Base-by-base conservation (phyloP, 2,113 vertebrate species). In the Alethe castanea region DNA sequence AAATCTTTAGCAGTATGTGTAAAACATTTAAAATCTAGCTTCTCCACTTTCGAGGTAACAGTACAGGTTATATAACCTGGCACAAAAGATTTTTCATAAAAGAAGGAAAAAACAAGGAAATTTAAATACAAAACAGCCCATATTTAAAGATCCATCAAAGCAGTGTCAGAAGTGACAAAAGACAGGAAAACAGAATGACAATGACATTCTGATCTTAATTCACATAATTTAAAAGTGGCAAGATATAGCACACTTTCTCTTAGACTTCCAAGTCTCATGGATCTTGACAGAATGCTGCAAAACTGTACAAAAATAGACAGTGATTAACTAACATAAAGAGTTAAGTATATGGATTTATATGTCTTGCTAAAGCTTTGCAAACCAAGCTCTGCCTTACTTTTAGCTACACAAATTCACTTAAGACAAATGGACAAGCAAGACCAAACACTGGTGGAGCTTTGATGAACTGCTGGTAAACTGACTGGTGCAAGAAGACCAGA, bases 141-240 rank as follows among this genome's bases (percentile, higher is more conserved):
- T 92, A 92, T 88, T 94, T 88, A 88, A 96, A 93, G 85, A 95
- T n/a, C 33, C 64, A 93, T 96, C 82, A 94, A 90, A 79, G 72
- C 57, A 71, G 48, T 61, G 90, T 93, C 92, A 96, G 71, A 92
- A 90, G 28, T 86, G 85, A 95, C 72, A 94, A 52, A 92, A 86
- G 79, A 60, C 0, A 40, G 56, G 64, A 90, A 97, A 97, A 92
- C 14, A 94, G 38, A 95, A 81, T 65, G 88, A 88, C 79, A 93
- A 5, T 67, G 67, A 83, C 88, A 90, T 95, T 90, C 67, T 88
- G 82, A 92, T 95, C 92, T 83, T 90, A 95, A 88, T 83, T 95
- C 72, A 88, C 52, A 45, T 83, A 2, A 88, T 78, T 93, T 86
- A 53, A 45, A 96, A 93, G 35, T 48, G 52, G 29, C 24, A 93